phyloP scores from a whole-genome alignment of 2,113 vertebrate species.

The Callipepla squamata region DNA sequence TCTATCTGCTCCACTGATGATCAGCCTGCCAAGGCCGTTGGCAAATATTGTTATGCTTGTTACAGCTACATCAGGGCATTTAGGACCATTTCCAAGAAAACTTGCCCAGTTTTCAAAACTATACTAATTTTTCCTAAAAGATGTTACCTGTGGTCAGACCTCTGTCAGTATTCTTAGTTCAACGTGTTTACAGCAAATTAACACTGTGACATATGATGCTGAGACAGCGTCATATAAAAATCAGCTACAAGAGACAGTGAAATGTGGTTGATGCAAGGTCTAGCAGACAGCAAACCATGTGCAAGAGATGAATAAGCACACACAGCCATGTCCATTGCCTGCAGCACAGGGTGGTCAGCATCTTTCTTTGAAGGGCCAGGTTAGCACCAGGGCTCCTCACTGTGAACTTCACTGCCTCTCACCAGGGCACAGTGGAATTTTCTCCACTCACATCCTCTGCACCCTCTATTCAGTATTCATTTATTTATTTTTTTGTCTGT shows the following conservation, averaged over 20 bases:
- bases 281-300: background rate
- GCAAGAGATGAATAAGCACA: background rate
- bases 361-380: too few relatives aligned
- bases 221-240: background rate
- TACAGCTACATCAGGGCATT: background rate
- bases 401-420: background rate
- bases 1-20: background rate
- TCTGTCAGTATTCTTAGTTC: too few relatives aligned
- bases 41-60: too few relatives aligned
- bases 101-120: background rate
- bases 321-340: background rate
- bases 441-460: background rate
- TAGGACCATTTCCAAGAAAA: background rate
- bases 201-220: background rate
- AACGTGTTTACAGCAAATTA: background rate
- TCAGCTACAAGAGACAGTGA: background rate
- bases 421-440: background rate
- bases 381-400: fast-evolving
- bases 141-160: background rate
- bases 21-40: background rate
- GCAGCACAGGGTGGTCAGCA: background rate
- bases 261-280: background rate
- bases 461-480: background rate
- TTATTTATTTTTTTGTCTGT: too few relatives aligned
- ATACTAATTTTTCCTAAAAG: background rate